Conservation (phyloP, 2,888 invertebrate species). For the Timema cristinae region DNA sequence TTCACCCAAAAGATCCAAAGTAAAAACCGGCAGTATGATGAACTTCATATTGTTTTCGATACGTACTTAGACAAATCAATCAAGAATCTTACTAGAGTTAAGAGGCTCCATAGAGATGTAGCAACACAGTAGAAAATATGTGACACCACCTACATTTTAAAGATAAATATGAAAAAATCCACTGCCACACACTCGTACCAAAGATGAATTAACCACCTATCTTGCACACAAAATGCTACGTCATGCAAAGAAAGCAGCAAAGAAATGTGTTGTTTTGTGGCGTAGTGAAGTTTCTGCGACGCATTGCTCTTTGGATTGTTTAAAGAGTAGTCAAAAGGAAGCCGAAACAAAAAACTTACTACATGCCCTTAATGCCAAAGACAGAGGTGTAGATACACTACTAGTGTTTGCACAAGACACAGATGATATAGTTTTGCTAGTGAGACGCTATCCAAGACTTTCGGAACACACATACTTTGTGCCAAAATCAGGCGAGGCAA, state of each 20-base stretch:
- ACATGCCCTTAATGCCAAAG: too few relatives aligned
- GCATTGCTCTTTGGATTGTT: too few relatives aligned
- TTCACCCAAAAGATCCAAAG: not conserved
- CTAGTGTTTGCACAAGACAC: not conserved
- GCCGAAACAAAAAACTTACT: too few relatives aligned
- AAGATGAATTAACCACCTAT: not conserved
- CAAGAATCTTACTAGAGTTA: not conserved
- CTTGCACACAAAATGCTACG: not conserved
- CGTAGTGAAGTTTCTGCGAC: not conserved
- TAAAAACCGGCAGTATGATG: not conserved
- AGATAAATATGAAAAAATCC: not conserved
- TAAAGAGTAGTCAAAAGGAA: too few relatives aligned
- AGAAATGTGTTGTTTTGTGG: not conserved
- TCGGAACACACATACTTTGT: not conserved
- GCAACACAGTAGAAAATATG: not conserved
- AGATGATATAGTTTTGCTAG: not conserved
- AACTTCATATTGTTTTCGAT: not conserved
- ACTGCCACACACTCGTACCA: not conserved
- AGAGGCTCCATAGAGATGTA: not conserved
- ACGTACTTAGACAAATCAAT: too few relatives aligned
- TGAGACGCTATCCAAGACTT: too few relatives aligned
- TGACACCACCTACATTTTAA: not conserved
- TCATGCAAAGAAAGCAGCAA: not conserved
- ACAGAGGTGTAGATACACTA: not conserved
- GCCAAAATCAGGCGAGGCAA: not conserved